Base-by-base conservation (phyloP, 2,797 vertebrate species). In the Netta rufina region DNA sequence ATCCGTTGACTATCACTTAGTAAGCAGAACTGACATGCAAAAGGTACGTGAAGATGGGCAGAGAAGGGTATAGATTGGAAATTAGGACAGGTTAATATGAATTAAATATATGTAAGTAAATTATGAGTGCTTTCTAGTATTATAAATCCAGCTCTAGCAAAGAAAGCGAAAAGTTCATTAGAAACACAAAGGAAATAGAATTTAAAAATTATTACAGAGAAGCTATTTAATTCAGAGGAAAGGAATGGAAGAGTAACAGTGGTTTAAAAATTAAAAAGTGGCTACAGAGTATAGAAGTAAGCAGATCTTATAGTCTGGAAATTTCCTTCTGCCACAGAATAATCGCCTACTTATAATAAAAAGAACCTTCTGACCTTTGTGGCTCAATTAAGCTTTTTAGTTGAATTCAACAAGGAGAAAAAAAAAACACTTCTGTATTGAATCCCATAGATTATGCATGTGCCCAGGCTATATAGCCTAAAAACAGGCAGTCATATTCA, bases 331-430 rank as follows among this genome's bases (percentile, higher is more conserved):
- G 30, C 76, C 20, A 11, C 32, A 33, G 65, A 76, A 67, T 95
- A 58, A 67, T 95, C 81, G 95, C 69, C 41, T 94, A 96, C 97
- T 98, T 98, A 97, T 93, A 98, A 97, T 98, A 95, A 95, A 98
- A 98, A 97, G 96, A 98, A 97, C 97, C 96, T 94, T 95, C 96
- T 98, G 98, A 98, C 97, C 98, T 98, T 97, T 98, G 97, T 97
- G 97, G 94, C 97, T 98, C 97, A 98, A 96, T 98, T 98, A 98
- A 97, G 97, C 97, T 97, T 98, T 98, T 98, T 98, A 98, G 97
- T 98, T 98, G 97, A 98, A 98, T 98, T 97, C 97, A 98, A 97
- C 84, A 96, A 86, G 87, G 84, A 92, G 43, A 24, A 8, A 81
- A 87, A 24, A 8, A 24, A 8, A 81, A 62, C 21, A 38, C n/a